A percentile compares a stretch with the other conserved stretches of the same genome.
Evolutionary conservation across 2,113 vertebrate species (phyloP).

Genomic region (Leuciscus idus): DNA sequence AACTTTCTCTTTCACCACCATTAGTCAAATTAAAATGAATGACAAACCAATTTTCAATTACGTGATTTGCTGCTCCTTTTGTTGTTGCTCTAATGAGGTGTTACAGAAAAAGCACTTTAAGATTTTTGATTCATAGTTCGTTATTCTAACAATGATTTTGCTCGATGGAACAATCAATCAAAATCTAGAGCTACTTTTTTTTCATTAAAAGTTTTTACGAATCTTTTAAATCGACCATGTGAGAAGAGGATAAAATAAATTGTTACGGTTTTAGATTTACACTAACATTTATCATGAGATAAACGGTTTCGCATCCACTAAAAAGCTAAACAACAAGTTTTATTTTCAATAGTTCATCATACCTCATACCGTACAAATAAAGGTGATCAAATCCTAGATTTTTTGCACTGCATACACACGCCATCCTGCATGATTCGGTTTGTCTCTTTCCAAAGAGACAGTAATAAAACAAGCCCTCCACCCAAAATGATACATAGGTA

Average conservation of each 20-base stretch:
- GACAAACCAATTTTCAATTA: conserved; percentile 1
- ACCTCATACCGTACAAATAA: conserved; percentile 27
- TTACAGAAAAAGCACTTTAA: background rate
- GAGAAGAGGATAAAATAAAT: background rate
- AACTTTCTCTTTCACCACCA: background rate
- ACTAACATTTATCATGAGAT: background rate
- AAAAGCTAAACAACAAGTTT: background rate
- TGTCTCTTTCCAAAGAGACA: conserved; percentile 42
- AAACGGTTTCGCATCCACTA: background rate
- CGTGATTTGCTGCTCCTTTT: background rate
- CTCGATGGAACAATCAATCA: background rate
- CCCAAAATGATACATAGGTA: conserved; percentile 45
- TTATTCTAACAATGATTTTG: conserved; percentile 25
- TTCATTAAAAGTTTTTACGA: background rate
- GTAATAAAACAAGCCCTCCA: conserved; percentile 42
- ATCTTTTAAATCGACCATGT: background rate
- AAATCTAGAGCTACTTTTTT: background rate
- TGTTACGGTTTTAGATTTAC: background rate
- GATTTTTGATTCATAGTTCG: background rate
- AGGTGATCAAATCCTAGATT: conserved; percentile 49
- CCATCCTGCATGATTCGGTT: conserved; percentile 19
- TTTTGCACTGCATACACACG: conserved; percentile 18
- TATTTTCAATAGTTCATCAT: background rate
- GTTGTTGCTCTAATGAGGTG: conserved; percentile 1
- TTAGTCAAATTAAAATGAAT: background rate